These are phyloP conservation scores for Spodoptera exigua DNA, from an alignment of 2,888 invertebrate genomes.

Conservation along the genomic window DNA sequence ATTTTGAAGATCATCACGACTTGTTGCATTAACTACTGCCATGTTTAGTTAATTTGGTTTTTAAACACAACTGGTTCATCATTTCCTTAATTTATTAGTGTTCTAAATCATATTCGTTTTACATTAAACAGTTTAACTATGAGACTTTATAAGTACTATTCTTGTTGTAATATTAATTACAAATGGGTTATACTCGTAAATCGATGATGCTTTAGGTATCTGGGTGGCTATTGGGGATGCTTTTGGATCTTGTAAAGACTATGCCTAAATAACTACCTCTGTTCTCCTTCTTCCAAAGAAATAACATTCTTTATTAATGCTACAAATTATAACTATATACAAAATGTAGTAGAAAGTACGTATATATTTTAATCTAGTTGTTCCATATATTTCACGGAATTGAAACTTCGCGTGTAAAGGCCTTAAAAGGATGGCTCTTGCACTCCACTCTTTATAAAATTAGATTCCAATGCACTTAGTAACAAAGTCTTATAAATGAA, in stretches of 20 bases:
- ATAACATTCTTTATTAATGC: too few relatives aligned
- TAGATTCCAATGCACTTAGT: conserved; percentile 21
- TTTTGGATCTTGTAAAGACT: too few relatives aligned
- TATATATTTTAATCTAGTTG: conserved; percentile 5
- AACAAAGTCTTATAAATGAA: conserved; percentile 6
- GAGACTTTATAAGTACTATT: too few relatives aligned
- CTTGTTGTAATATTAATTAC: too few relatives aligned
- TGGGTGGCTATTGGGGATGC: too few relatives aligned
- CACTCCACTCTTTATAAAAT: conserved; percentile 22
- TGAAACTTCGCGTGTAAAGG: conserved; percentile 16
- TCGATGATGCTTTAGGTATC: too few relatives aligned
- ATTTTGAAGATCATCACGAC: conserved; percentile 38
- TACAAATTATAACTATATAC: too few relatives aligned
- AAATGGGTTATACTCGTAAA: too few relatives aligned
- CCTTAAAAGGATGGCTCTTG: conserved; percentile 19
- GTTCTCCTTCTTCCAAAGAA: too few relatives aligned
- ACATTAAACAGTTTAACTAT: neutral
- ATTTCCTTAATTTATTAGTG: conserved; percentile 17
- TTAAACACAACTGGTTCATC: conserved; percentile 42
- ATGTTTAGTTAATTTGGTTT: conserved; percentile 12
- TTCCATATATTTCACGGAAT: conserved; percentile 22
- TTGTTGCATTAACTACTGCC: conserved; percentile 52
- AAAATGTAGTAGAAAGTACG: conserved; percentile 7
- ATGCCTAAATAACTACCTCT: neutral
- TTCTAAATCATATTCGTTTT: neutral